phyloP scores from a whole-genome alignment of 23 tunicate species.

The Aplidium turbinatum region DNA sequence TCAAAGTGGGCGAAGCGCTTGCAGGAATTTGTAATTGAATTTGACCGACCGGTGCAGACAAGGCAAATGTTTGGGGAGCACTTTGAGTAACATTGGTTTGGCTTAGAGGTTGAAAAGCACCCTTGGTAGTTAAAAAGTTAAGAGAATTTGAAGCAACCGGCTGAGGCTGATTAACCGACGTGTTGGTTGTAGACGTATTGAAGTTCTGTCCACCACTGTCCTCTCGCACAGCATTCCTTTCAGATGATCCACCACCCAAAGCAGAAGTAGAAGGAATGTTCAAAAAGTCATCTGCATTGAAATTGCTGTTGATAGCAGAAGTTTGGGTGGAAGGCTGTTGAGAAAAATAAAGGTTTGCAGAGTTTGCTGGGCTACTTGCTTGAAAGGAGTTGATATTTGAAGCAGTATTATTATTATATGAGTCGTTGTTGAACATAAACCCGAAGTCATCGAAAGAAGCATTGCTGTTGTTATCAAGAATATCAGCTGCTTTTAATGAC shows the following conservation, averaged over 20 bases:
- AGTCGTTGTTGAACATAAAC: conserved; percentile 20
- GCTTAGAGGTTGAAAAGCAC: not conserved
- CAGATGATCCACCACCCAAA: too few relatives aligned
- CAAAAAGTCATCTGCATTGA: not conserved
- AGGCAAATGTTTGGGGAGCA: not conserved
- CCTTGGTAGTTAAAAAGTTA: not conserved
- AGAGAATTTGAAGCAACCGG: too few relatives aligned
- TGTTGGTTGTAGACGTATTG: too few relatives aligned
- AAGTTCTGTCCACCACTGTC: too few relatives aligned
- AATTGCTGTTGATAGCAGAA: not conserved
- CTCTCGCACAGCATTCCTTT: too few relatives aligned
- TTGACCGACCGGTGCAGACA: not conserved
- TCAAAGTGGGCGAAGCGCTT: not conserved
- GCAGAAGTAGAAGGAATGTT: too few relatives aligned
- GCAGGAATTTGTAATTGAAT: conserved; percentile 18
- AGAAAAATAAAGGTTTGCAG: too few relatives aligned
- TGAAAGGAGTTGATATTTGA: not conserved
- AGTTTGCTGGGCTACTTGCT: too few relatives aligned
- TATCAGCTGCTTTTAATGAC: conserved; percentile 67
- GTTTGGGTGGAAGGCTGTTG: not conserved
- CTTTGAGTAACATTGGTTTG: not conserved
- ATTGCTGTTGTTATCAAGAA: conserved; percentile 11
- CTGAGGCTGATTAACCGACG: too few relatives aligned
- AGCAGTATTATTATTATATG: not conserved
- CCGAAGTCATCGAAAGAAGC: conserved; percentile 55